These are phyloP conservation scores for Embidobia sp. DNA, from an alignment of 2,888 invertebrate genomes.

Conservation along the genomic window DNA sequence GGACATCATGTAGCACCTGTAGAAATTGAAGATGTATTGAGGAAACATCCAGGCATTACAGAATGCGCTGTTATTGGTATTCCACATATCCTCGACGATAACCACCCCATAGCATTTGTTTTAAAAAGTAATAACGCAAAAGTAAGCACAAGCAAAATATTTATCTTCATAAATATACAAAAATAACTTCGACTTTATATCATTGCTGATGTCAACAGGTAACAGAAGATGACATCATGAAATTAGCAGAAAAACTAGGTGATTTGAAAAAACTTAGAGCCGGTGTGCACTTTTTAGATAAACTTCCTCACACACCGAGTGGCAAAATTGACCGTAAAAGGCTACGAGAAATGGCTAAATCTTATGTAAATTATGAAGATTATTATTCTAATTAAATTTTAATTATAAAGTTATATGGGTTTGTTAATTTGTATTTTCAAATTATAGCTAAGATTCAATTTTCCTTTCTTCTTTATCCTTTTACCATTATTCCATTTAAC, in stretches of 20 bases:
- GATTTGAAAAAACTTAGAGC: constrained; percentile 71
- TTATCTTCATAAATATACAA: not conserved
- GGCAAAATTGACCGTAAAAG: constrained; percentile 71
- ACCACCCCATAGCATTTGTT: constrained; percentile 76
- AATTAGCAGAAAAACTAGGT: constrained; percentile 68
- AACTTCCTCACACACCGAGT: constrained; percentile 70
- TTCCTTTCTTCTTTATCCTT: too few relatives aligned
- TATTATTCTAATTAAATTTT: too few relatives aligned
- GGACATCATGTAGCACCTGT: constrained; percentile 74
- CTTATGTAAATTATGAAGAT: constrained; percentile 9
- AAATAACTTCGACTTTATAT: not conserved
- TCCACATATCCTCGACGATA: constrained; percentile 71
- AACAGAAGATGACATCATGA: constrained; percentile 71
- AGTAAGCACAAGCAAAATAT: constrained; percentile 59
- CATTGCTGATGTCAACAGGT: constrained; percentile 68
- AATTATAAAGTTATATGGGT: too few relatives aligned
- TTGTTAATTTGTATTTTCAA: too few relatives aligned
- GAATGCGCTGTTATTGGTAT: constrained; percentile 75
- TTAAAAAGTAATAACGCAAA: constrained; percentile 57
- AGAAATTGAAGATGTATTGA: constrained; percentile 73
- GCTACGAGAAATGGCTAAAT: constrained; percentile 69
- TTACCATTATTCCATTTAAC: too few relatives aligned
- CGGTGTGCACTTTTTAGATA: constrained; percentile 73
- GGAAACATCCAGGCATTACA: constrained; percentile 70
- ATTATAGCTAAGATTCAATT: too few relatives aligned